Evolutionary conservation across 2,113 vertebrate species (phyloP), one percentile per base, ranked within the genome.

Genomic region (Corydoras maculifer): DNA sequence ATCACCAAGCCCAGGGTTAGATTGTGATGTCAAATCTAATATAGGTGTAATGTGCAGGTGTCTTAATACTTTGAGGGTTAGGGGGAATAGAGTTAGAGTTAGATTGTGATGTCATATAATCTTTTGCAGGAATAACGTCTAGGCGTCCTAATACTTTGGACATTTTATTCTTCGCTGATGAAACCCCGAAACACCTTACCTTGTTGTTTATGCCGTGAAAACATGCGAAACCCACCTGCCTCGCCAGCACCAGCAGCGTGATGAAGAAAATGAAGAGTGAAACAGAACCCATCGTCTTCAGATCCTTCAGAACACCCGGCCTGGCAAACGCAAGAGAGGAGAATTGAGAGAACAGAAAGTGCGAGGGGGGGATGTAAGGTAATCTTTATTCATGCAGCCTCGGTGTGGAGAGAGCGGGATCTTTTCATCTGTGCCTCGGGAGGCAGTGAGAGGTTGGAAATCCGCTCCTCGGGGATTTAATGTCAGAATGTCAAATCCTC

Each of bases 241-340:
- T 87, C 11, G 95, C 94, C 83, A 99, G 87, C 48, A 99, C 94
- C 69, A 99, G 92, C 18, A 99, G 87, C 0, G 96, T 99, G 85
- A 96, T 30, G 80, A 98, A 99, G 85, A 99, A 98, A 84, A 99
- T 97, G 74, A 95, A 97, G 62, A 99, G 89, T 43, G 94, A 97
- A 70, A 98, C 89, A 0, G 95, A 95, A 72, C 97, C 96, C 97
- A 99, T 99, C 68, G 94, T 96, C 88, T 98, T 98, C 68, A 98
- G 83, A 77, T 99, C 94, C 86, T 99, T 99, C 79, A 98, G 87
- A 76, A 99, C 93, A 70, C 97, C 97, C 48, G 94, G 95, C 80
- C 95, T 99, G 77, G 29, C 76, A 75, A 10, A 55, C 77, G 79
- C 49, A 80, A 84, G 14, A 29, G n/a, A 31, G 50, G 14, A 5